Conservation (phyloP, 2,113 vertebrate species). For the Promerops cafer region DNA sequence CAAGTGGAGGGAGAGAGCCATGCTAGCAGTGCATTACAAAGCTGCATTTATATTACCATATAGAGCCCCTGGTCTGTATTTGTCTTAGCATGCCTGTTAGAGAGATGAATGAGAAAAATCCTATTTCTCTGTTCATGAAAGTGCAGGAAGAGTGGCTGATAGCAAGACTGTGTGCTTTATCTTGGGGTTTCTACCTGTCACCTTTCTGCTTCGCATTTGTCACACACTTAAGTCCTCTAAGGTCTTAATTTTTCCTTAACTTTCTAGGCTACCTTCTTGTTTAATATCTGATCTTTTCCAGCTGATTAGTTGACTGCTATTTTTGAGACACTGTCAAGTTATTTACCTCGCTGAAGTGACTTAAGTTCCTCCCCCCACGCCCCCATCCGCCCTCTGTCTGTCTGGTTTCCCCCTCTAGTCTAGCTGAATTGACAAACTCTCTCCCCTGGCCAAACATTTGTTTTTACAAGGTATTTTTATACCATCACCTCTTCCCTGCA, state of each 20-base stretch:
- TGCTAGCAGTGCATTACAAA: background rate
- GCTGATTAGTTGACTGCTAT: background rate
- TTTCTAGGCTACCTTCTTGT: background rate
- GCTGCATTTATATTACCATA: background rate
- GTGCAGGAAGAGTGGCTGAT: background rate
- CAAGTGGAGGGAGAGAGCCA: background rate
- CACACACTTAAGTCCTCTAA: background rate
- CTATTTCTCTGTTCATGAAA: background rate
- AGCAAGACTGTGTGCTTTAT: background rate
- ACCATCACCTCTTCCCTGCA: slow-evolving; percentile 44
- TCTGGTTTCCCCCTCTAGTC: slow-evolving; percentile 51
- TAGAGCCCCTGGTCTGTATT: background rate
- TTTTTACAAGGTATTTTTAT: slow-evolving; percentile 62
- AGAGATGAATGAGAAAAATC: background rate
- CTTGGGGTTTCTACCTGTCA: background rate
- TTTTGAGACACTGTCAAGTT: slow-evolving; percentile 5
- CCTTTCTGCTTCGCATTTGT: background rate
- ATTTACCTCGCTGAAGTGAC: slow-evolving; percentile 37
- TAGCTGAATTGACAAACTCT: slow-evolving; percentile 52
- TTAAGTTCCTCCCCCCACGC: background rate
- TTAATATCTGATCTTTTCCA: background rate
- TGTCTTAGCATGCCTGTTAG: background rate
- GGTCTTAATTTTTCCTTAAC: background rate
- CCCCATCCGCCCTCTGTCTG: slow-evolving; percentile 16
- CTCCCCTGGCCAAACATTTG: slow-evolving; percentile 32